Percentiles rank a stretch among this genome's conserved stretches.
Conservation (phyloP, 2,113 vertebrate species). For the Xenotilapia flavipinnis region DNA sequence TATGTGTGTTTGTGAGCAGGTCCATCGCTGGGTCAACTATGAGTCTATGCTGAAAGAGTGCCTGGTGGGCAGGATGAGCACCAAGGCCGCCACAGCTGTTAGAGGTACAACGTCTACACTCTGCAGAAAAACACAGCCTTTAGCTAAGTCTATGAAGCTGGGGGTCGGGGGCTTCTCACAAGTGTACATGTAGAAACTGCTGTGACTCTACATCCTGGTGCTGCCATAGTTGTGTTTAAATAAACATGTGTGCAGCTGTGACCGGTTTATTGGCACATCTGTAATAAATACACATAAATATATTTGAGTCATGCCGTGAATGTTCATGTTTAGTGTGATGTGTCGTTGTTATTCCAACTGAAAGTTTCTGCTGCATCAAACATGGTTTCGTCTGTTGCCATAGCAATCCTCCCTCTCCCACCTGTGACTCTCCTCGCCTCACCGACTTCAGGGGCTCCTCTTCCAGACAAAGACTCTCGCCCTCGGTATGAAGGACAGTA, state of each 20-base stretch:
- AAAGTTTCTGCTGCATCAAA: background rate
- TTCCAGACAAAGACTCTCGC: constrained; percentile 47
- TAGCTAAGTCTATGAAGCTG: background rate
- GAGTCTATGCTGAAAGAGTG: constrained; percentile 98
- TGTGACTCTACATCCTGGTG: background rate
- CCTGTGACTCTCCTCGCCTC: background rate
- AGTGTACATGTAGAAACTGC: background rate
- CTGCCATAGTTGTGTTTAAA: background rate
- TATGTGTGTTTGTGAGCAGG: constrained; percentile 62
- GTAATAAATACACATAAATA: background rate
- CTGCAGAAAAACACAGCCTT: background rate
- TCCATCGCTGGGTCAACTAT: constrained; percentile 98
- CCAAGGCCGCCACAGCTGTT: constrained; percentile 57
- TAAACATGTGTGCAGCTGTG: background rate
- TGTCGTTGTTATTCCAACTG: background rate
- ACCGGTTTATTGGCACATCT: background rate
- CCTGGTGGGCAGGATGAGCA: constrained; percentile 87
- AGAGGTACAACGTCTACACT: constrained; percentile 76
- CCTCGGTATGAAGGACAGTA: constrained; percentile 55
- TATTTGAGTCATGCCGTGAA: rapidly evolving
- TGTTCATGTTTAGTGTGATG: background rate
- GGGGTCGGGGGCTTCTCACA: background rate
- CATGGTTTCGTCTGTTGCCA: background rate
- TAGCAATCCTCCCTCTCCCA: constrained; percentile 45
- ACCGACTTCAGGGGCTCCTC: constrained; percentile 2